Conservation (phyloP, 2,797 vertebrate genomes). For the Mormyrus hasselquistii region DNA sequence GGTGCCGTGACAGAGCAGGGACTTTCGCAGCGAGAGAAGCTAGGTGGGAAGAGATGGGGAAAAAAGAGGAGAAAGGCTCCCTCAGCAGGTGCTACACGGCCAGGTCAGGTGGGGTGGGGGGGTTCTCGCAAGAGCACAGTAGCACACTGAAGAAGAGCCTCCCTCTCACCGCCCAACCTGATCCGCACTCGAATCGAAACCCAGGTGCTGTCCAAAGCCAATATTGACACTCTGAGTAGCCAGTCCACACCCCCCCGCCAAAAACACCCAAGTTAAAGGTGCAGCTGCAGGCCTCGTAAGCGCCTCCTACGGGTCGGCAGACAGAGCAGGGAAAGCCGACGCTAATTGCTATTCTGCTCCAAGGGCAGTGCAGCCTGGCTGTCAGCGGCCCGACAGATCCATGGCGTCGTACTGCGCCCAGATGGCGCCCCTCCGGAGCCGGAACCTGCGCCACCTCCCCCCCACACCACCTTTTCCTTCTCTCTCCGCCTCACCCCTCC, state of each 20-base stretch:
- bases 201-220: constrained; percentile 44
- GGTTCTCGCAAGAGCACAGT: no score
- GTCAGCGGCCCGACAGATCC: background rate
- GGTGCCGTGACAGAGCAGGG: background rate
- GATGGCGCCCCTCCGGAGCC: constrained; percentile 36
- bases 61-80: background rate
- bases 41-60: background rate
- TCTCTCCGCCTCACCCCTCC: constrained; percentile 8
- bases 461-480: constrained; percentile 20
- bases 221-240: constrained; percentile 53
- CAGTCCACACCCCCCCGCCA: background rate
- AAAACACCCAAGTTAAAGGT: background rate
- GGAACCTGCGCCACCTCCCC: background rate
- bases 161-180: constrained; percentile 9
- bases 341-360: background rate
- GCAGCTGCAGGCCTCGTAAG: constrained; percentile 24
- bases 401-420: constrained; percentile 29
- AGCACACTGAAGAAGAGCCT: background rate
- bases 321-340: background rate
- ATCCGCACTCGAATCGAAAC: constrained; percentile 42
- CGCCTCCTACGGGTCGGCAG: constrained; percentile 34
- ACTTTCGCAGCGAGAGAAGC: background rate
- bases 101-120: background rate
- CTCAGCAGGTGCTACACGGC: background rate
- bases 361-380: background rate